Base-by-base conservation (phyloP, 2,113 vertebrate species). In the Myotis davidii region DNA sequence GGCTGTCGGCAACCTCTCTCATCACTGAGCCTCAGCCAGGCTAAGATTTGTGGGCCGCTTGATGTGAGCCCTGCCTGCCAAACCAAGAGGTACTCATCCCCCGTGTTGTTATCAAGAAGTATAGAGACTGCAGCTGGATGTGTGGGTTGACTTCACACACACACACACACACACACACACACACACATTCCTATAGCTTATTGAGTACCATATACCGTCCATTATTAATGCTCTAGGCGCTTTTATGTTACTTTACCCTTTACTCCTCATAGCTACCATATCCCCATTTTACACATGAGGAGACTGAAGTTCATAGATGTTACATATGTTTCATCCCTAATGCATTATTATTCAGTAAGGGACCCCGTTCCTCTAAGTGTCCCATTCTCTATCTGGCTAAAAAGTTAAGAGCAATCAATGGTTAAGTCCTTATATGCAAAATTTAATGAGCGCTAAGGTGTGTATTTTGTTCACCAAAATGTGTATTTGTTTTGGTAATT, bases 1-100 rank as follows among this genome's bases (percentile, higher is more conserved):
- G 98, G 97, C 98, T 97, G 96, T 97, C 93, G 34, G 94, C 96
- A 98, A 88, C 97, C 95, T 96, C 94, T 98, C 98, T 98, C 98
- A 98, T 98, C 98, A 97, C 91, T 94, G 96, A 96, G 88, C 97
- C 96, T 98, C 96, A 93, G 94, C 97, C 69, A 90, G 94, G 81
- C 39, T 74, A 94, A 96, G 95, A 67, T 96, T 97, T 94, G 86
- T 81, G 96, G 97, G 86, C 97, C 96, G 45, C 94, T 3, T 70
- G 96, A 96, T 97, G 96, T 97, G 98, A 97, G 89, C 88, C 97
- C 97, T 94, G 87, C 95, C 87, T 94, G 94, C 85, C 34, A 95
- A 97, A 91, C 87, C 96, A 78, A 21, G 79, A 83, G 91, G 86
- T 97, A 82, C 95, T 74, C 93, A 96, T 88, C 94, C 97, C 95